Base-by-base conservation (phyloP, 92 coral and sea anemone species). In the Zoanthus solanderi region DNA sequence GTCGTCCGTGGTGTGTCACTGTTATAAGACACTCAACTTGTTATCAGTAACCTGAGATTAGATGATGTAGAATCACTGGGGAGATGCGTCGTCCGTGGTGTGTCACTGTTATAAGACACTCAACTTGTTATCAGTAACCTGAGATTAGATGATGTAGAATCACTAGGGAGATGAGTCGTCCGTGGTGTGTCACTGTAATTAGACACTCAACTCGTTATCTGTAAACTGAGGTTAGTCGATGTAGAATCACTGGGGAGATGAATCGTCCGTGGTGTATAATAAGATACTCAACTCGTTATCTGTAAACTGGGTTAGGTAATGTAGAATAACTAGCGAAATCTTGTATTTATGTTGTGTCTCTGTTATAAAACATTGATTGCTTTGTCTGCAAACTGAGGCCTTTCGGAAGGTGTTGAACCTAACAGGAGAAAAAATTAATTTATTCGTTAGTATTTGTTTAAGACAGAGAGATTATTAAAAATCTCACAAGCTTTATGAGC, bases 311-410 rank as follows among this genome's bases (percentile, higher is more conserved):
- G 52, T 4, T 47, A 8, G 8, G 3, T 50, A 7, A 10, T 7
- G 12, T 7, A 7, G 54, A 50, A 7, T 6, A 1, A 50, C 54
- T 50, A 50, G 12, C 9, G 54, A 50, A 10, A 7, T 50, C 4
- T 8, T 8, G 8, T 8, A 8, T 14, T 14, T 6, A 14, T 56
- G 6, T 2, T 9, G 63, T 9, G 2, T 5, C 10, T 8, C 13
- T 9, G 13, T 14, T 14, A 56, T 56, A 56, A 56, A 56, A 56
- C 63, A 10, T 56, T 14, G 65, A 14, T 58, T 58, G 65, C 65
- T 58, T 58, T 58, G 65, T 58, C 65, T 10, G 65, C 65, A 58
- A 58, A 58, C 65, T 58, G 65, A 58, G 65, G 65, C 23, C 65
- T 58, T 58, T 58, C 65, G 65, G 65, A 58, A 10, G 65, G 65